These are phyloP conservation scores for Ganaspis brasiliensis DNA, from an alignment of 2,888 invertebrate genomes.

Conservation along the genomic window DNA sequence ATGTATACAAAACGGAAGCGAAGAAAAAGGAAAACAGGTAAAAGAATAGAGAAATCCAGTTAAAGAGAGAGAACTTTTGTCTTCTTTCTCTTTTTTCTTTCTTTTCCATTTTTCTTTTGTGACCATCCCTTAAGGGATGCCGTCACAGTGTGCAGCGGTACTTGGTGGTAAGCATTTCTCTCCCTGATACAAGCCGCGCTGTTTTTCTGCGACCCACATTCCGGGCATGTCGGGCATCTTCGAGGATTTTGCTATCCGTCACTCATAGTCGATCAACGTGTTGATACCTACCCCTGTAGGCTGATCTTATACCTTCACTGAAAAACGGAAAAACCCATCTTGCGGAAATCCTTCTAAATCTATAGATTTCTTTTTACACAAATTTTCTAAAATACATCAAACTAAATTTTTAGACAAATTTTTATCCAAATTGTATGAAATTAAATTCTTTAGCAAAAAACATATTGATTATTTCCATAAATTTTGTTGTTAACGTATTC, in stretches of 20 bases:
- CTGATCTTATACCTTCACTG: not conserved
- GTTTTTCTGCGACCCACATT: constrained; percentile 74
- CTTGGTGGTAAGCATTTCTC: not conserved
- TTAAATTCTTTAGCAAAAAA: too few relatives aligned
- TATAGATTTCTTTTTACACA: not conserved
- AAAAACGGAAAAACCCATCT: constrained; percentile 41
- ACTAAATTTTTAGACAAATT: too few relatives aligned
- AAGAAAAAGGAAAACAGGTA: not conserved
- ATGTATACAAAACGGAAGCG: not conserved
- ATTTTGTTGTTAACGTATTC: too few relatives aligned
- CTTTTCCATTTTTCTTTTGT: constrained; percentile 7
- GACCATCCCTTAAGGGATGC: constrained; percentile 14
- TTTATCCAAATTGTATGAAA: too few relatives aligned
- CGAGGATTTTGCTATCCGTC: constrained; percentile 67
- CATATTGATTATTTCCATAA: too few relatives aligned
- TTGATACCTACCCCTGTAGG: constrained; percentile 56
- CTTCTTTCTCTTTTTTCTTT: constrained; percentile 12
- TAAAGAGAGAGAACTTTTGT: constrained; percentile 7
- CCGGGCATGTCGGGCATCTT: constrained; percentile 72
- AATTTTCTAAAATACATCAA: too few relatives aligned
- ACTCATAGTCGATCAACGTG: constrained; percentile 63
- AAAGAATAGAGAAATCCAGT: constrained; percentile 5
- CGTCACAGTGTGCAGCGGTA: constrained; percentile 18
- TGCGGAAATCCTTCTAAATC: constrained; percentile 12
- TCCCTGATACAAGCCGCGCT: constrained; percentile 48